These are phyloP conservation scores for Rhodophaea formosa DNA, from an alignment of 2,888 invertebrate species.

Conservation along the genomic window DNA sequence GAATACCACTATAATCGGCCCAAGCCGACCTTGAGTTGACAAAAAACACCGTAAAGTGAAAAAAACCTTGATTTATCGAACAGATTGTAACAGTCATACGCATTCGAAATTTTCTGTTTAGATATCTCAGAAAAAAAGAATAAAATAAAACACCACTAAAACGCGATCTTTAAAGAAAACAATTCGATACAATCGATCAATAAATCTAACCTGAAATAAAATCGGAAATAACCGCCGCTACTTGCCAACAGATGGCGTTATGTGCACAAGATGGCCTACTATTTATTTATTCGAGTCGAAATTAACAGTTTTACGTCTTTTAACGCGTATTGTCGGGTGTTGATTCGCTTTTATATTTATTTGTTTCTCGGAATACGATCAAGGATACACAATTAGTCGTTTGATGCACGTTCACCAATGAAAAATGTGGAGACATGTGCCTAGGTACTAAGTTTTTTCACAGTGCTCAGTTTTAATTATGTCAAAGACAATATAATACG, in stretches of 20 bases:
- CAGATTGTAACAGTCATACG: no score
- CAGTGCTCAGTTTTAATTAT: no score
- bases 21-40: no score
- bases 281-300: slow-evolving; percentile 25
- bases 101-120: not conserved
- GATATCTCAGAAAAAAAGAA: not conserved
- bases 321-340: slow-evolving; percentile 21
- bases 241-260: slow-evolving; percentile 21
- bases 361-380: slow-evolving; percentile 11
- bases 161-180: not conserved
- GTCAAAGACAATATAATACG: no score
- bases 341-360: slow-evolving; percentile 13
- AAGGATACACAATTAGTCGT: slow-evolving; percentile 1
- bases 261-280: slow-evolving; percentile 17
- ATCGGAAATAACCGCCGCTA: slow-evolving; percentile 18
- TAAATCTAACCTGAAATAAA: slow-evolving; percentile 18
- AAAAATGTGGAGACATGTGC: not conserved
- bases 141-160: not conserved
- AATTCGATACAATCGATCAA: slow-evolving; percentile 3
- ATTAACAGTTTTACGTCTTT: slow-evolving; percentile 23
- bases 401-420: not conserved
- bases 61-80: no score
- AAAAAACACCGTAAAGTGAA: no score
- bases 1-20: no score
- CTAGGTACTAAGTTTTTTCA: no score